Evolutionary conservation across 2,888 invertebrate genomes (phyloP).

Genomic region (Galerucella pusilla): DNA sequence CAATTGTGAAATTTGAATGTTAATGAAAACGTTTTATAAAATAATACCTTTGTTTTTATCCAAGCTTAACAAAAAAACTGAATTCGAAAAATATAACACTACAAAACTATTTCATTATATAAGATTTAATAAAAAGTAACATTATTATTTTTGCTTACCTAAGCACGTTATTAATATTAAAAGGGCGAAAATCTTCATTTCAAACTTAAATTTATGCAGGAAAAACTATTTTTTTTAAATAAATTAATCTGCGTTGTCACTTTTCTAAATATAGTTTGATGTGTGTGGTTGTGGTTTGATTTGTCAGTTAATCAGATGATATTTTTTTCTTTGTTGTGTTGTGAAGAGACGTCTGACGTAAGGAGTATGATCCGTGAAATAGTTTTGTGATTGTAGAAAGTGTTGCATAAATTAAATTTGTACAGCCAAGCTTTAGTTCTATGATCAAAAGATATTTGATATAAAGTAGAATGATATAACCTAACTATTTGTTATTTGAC

Average conservation of each 20-base stretch:
- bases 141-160: conserved; percentile 43
- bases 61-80: neutral
- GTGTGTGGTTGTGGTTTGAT: neutral
- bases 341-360: neutral
- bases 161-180: conserved; percentile 44
- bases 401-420: too few relatives aligned
- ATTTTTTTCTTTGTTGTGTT: neutral
- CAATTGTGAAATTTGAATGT: neutral
- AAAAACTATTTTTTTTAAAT: neutral
- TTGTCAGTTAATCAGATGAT: neutral
- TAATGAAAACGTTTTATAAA: neutral
- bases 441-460: neutral
- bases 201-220: conserved; percentile 12
- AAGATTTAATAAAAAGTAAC: neutral
- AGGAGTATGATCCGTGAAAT: too few relatives aligned
- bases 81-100: neutral
- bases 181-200: conserved; percentile 51
- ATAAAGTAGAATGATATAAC: neutral
- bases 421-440: too few relatives aligned
- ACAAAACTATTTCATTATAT: neutral
- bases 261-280: conserved; percentile 7
- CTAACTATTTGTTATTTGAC: neutral
- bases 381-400: too few relatives aligned
- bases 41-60: neutral
- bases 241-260: conserved; percentile 12